phyloP scores from a whole-genome alignment of 2,113 vertebrate genomes.

The Eulacestoma nigropectus region DNA sequence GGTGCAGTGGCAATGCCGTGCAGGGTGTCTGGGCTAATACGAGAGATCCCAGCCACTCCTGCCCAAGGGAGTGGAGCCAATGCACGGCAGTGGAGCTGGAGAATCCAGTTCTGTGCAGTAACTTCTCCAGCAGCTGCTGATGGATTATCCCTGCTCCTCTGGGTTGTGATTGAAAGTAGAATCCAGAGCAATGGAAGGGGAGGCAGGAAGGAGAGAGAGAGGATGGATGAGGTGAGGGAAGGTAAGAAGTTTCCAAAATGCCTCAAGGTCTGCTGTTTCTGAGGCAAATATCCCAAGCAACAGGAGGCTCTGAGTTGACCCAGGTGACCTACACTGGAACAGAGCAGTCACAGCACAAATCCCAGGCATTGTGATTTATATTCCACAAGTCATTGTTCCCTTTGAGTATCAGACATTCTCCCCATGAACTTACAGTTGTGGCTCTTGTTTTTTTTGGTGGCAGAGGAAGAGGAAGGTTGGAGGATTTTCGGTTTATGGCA shows the following conservation, averaged over 20 bases:
- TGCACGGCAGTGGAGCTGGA: accelerated
- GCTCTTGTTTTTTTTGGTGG: conserved; percentile 88
- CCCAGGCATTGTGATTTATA: neutral
- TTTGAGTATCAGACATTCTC: neutral
- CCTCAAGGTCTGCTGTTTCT: neutral
- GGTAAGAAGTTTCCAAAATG: neutral
- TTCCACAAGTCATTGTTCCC: neutral
- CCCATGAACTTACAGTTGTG: conserved; percentile 76
- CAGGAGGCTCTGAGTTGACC: neutral
- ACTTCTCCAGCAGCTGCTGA: neutral
- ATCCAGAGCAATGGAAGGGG: neutral
- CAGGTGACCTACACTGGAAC: neutral
- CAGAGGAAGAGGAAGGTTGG: conserved; percentile 87
- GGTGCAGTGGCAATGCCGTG: neutral
- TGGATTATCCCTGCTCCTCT: neutral
- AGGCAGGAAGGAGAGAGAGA: neutral
- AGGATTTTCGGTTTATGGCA: conserved; percentile 84
- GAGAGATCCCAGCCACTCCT: neutral
- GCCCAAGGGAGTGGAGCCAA: neutral
- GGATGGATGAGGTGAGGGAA: neutral
- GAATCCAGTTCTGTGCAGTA: neutral
- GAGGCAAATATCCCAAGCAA: neutral
- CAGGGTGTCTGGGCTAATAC: neutral
- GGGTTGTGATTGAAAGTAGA: neutral
- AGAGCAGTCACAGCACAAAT: neutral